These are phyloP conservation scores for Desmophyllum pertusum DNA, from an alignment of 92 coral and sea anemone genomes.

Conservation along the genomic window DNA sequence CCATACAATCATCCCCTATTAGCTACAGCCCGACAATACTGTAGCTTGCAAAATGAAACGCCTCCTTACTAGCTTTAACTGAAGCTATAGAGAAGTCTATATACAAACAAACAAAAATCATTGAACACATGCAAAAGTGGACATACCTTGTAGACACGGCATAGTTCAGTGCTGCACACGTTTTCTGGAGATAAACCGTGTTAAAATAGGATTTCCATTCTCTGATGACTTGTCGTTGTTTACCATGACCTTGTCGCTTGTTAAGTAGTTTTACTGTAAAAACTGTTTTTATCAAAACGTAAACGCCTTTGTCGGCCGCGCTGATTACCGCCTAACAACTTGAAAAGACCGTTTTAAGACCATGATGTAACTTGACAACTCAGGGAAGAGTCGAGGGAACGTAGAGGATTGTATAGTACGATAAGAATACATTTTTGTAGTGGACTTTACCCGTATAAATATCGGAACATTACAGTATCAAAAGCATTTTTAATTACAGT, in stretches of 20 bases:
- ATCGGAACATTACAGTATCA: not conserved
- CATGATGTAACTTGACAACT: not conserved
- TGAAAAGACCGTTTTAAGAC: not conserved
- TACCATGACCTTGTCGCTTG: slow-evolving; percentile 18
- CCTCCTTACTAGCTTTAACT: not conserved
- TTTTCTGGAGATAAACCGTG: slow-evolving; percentile 10
- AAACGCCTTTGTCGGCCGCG: slow-evolving; percentile 11
- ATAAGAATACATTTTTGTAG: not conserved
- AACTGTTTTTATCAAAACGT: slow-evolving; percentile 36
- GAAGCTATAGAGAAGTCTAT: not conserved
- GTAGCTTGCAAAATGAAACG: not conserved
- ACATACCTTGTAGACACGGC: not conserved
- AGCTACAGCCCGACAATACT: not conserved
- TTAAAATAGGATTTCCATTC: not conserved
- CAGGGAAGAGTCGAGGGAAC: not conserved
- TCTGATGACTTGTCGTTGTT: slow-evolving; percentile 4
- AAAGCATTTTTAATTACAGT: not conserved
- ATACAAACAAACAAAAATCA: not conserved
- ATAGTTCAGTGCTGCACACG: not conserved
- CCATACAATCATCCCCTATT: not conserved
- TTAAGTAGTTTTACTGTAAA: slow-evolving; percentile 14
- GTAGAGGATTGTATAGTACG: not conserved
- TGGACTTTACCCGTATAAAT: not conserved
- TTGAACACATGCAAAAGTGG: slow-evolving; percentile 8
- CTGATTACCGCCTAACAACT: not conserved